Evolutionary conservation across 2,797 vertebrate genomes (phyloP), one percentile per base, ranked within the genome.

Genomic region (Molothrus aeneus): DNA sequence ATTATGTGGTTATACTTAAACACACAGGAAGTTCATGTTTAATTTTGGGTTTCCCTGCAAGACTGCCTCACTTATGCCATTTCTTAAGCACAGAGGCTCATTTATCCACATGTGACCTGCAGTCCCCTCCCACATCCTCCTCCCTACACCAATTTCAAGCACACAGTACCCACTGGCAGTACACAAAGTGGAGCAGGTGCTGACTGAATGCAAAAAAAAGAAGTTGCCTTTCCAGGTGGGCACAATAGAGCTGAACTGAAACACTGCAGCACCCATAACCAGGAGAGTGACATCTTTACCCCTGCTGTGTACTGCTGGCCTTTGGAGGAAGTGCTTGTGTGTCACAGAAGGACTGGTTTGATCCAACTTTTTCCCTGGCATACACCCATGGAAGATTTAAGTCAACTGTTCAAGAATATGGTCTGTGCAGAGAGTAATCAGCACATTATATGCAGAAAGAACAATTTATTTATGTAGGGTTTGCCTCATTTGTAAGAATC

Each of bases 81-180:
- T 57, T 79, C 69, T 72, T 20, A 70, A 77, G 51, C 18, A 31
- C 9, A 18, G 20, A 25, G 6, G 6, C 66, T 66, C 28, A 31
- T 66, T 78, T 70, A 34, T 34, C 13, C 2, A 0, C 21, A 24
- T 26, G 10, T 1, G 8, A 56, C 19, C 11, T 1, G 0, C 38
- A 65, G 32, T 73, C 3, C 4, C 9, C 28, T 50, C 34, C 53
- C 21, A 47, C 20, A 59, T 66, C 59, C 28, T 28, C 10, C 28
- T 45, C 34, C 36, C 32, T 16, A 13, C n/a, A 29, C 17, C 18
- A 6, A 7, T 73, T 47, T 57, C 29, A 65, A 70, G 64, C 20
- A 24, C 59, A n/a, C 14, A 24, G 50, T 29, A 17, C 24, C 59
- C 18, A 7, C 2, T 70, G 38, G 54, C 72, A 86, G 42, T 29